Conservation (phyloP, 2,888 invertebrate genomes). For the Synanthedon andrenaeformis region DNA sequence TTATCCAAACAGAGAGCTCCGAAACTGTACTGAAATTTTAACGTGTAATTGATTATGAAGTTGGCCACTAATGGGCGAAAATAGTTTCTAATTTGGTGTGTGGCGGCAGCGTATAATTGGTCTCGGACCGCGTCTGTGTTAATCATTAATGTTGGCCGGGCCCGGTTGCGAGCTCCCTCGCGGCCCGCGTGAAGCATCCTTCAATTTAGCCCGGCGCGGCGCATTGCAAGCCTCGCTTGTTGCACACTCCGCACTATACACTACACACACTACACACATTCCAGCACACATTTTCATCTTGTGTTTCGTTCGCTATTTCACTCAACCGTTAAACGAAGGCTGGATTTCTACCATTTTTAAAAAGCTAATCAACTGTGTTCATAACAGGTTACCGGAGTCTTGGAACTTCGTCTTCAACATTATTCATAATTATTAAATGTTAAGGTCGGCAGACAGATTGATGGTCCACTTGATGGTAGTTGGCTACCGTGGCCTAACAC, state of each 20-base stretch:
- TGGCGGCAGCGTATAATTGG: slow-evolving; percentile 56
- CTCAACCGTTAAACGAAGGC: background rate
- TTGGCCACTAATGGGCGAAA: slow-evolving; percentile 66
- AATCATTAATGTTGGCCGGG: slow-evolving; percentile 50
- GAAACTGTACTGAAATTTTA: slow-evolving; percentile 63
- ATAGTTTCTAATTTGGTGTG: slow-evolving; percentile 69
- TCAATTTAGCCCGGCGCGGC: slow-evolving; percentile 26
- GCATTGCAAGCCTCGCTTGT: background rate
- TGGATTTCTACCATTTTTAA: slow-evolving; percentile 1
- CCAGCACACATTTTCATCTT: slow-evolving; percentile 4
- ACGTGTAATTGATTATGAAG: slow-evolving; percentile 69
- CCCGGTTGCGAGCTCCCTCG: slow-evolving; percentile 30
- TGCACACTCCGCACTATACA: slow-evolving; percentile 1
- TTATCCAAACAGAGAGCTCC: slow-evolving; percentile 61
- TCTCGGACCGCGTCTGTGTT: slow-evolving; percentile 53
- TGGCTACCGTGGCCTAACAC: too few relatives aligned
- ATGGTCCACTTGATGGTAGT: too few relatives aligned
- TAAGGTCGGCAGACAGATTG: too few relatives aligned
- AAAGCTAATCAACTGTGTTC: slow-evolving; percentile 5
- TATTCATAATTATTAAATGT: too few relatives aligned
- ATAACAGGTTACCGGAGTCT: background rate
- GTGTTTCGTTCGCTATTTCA: slow-evolving; percentile 4
- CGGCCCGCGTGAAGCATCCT: slow-evolving; percentile 14
- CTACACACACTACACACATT: background rate
- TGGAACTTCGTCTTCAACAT: too few relatives aligned